A percentile compares a stretch with the other conserved stretches of the same genome.
These are phyloP conservation scores for Macropus fuliginosus DNA, from an alignment of 2,797 vertebrate genomes.

Conservation along the genomic window DNA sequence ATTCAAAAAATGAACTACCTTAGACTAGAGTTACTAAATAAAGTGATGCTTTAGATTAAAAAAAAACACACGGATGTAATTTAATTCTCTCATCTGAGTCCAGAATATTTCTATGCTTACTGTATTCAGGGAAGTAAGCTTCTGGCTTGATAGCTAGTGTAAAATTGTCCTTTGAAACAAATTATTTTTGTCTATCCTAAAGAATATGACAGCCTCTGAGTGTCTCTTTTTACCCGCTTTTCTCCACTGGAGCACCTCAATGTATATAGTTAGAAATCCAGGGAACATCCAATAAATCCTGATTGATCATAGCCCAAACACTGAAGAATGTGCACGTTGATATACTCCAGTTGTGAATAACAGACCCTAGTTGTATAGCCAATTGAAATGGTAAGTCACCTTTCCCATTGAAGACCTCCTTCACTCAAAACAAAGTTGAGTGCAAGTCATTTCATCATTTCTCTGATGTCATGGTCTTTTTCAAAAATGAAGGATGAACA, in stretches of 20 bases:
- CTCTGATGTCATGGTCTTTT: too few relatives aligned
- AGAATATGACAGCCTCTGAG: neutral
- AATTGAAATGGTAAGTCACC: rapidly evolving
- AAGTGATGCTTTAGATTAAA: neutral
- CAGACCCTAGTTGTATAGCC: neutral
- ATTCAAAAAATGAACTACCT: constrained; percentile 50
- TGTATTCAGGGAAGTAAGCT: neutral
- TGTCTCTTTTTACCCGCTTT: neutral
- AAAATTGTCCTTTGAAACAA: neutral
- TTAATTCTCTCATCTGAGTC: constrained; percentile 49
- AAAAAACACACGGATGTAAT: neutral
- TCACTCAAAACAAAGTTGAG: too few relatives aligned
- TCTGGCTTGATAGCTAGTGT: neutral
- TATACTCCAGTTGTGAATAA: neutral
- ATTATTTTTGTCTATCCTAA: constrained; percentile 31
- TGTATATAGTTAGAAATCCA: neutral
- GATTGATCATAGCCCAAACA: neutral
- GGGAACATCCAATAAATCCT: neutral
- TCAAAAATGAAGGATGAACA: too few relatives aligned
- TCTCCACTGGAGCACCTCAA: neutral
- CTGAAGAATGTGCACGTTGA: neutral
- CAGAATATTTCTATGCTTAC: neutral
- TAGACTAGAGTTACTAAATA: constrained; percentile 49
- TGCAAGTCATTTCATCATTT: too few relatives aligned
- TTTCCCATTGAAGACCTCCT: too few relatives aligned